Evolutionary conservation across 2,113 vertebrate genomes (phyloP), one percentile per base, ranked within the genome.

Genomic region (Meriones unguiculatus): DNA sequence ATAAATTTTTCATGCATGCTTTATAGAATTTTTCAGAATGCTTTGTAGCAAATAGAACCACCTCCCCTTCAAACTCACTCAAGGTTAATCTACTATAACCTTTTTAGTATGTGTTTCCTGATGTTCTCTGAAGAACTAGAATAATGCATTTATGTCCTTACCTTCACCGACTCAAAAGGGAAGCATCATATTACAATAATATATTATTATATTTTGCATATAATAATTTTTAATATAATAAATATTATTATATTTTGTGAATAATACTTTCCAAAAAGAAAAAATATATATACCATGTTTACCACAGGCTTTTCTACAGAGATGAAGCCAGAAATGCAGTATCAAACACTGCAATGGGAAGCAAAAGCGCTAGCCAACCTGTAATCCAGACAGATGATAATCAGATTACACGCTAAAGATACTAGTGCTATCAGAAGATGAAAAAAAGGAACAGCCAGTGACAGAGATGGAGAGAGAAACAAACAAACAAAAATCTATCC

Each of bases 201-300:
- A 46, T 46, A 46, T 46, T 46, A 46, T 46, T 46, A 46, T 46
- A 46, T 46, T 46, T 46, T 46, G 46, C 46, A 46, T 46, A 46
- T 46, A 46, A 46, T 46, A 46, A 46, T 46, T 46, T 46, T 46
- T 46, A 46, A 46, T 46, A 46, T 46, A 46, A 46, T 46, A 46
- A 46, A 46, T 46, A 46, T 46, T 46, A 46, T 4, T 46, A 57
- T 5, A 59, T 69, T 75, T 73, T 78, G 22, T 82, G 67, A 87
- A 76, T 59, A 77, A 82, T 82, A 89, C 65, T 65, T 87, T 90
- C 22, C 54, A n/a, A 94, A 85, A 95, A 46, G 1, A 65, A 84
- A 84, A 91, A 85, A 76, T 41, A 54, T 50, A 75, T 46, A 32
- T 18, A 30, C 41, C 15, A 35, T 35, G 77, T 70, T 94, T n/a